These are phyloP conservation scores for Limosa lapponica DNA, from an alignment of 2,797 vertebrate genomes.

Conservation along the genomic window DNA sequence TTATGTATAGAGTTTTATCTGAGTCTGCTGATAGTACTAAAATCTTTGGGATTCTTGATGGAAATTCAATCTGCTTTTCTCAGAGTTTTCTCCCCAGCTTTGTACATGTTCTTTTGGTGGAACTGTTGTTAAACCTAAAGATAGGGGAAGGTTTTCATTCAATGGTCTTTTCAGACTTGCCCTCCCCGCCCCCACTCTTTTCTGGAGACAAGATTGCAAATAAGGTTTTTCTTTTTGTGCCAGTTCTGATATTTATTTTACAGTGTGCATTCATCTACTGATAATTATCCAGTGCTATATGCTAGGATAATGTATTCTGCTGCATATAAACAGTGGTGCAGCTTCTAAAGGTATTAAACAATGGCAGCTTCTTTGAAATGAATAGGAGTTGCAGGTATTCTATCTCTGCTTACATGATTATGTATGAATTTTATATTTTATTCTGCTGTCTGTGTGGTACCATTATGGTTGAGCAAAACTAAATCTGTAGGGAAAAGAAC, in stretches of 20 bases:
- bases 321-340: constrained; percentile 32
- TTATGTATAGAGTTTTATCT: constrained; percentile 56
- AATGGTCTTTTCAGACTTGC: neutral
- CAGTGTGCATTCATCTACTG: neutral
- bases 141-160: neutral
- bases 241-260: constrained; percentile 52
- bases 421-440: constrained; percentile 54
- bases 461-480: constrained; percentile 40
- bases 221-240: neutral
- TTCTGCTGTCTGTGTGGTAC: constrained; percentile 33
- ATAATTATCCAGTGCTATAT: constrained; percentile 28
- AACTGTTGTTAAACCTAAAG: constrained; percentile 9
- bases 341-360: constrained; percentile 42
- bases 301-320: constrained; percentile 17
- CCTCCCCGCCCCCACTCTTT: neutral
- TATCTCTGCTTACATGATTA: constrained; percentile 44
- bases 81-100: constrained; percentile 13
- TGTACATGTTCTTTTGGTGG: neutral
- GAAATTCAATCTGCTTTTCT: constrained; percentile 51
- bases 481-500: constrained; percentile 48
- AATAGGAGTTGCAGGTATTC: constrained; percentile 42
- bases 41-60: constrained; percentile 55
- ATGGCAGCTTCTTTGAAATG: constrained; percentile 47
- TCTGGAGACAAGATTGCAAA: neutral
- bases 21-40: constrained; percentile 59